Conservation (phyloP, 1,140 invertebrate species). For the Diuraphis noxia region DNA sequence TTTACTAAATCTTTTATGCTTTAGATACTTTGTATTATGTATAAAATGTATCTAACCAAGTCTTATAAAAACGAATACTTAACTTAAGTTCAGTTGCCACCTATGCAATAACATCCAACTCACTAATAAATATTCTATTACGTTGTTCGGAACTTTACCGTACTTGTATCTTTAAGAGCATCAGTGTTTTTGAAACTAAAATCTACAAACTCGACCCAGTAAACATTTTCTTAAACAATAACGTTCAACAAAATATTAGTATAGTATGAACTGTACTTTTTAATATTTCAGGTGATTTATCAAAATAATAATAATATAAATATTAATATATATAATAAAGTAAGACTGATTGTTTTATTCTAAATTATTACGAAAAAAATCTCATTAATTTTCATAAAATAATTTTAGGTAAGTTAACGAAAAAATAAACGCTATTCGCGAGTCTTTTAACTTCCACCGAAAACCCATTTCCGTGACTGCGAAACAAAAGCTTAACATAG, state of each 20-base stretch:
- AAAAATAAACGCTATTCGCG: not conserved
- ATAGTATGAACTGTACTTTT: not conserved
- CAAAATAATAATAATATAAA: conserved; percentile 16
- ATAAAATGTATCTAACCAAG: not conserved
- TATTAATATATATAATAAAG: not conserved
- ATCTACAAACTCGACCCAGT: not conserved
- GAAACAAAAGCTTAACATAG: conserved; percentile 31
- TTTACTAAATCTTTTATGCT: not conserved
- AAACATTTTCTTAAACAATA: not conserved
- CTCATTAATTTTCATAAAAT: conserved; percentile 44
- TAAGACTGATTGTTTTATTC: not conserved
- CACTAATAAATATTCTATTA: not conserved
- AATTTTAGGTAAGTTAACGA: not conserved
- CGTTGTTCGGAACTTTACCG: not conserved
- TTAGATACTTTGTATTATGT: not conserved
- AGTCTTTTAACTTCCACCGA: not conserved
- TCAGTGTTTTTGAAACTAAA: not conserved
- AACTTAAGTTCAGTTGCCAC: not conserved
- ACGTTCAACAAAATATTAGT: not conserved
- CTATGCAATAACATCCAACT: not conserved
- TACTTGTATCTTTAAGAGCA: not conserved
- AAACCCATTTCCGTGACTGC: not conserved
- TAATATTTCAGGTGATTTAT: not conserved
- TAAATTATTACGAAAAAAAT: conserved; percentile 9
- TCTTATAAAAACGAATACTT: not conserved